Conservation (phyloP, 2,797 vertebrate species). For the Oryzias sinensis region DNA sequence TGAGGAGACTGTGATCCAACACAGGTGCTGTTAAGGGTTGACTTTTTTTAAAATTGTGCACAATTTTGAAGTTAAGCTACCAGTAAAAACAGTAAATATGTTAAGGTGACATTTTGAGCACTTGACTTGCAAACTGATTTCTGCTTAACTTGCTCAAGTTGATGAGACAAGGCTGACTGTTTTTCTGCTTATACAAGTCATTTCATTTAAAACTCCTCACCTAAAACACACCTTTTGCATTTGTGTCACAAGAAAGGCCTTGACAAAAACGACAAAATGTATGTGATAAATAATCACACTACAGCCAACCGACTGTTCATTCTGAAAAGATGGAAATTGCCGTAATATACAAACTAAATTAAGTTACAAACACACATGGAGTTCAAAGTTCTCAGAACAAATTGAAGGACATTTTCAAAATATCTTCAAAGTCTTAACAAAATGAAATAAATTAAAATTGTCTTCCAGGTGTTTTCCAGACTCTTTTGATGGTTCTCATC, state of each 20-base stretch:
- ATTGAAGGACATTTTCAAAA: conserved; percentile 55
- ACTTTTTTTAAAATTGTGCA: conserved; percentile 62
- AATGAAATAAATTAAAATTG: conserved; percentile 69
- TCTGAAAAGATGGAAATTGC: conserved; percentile 50
- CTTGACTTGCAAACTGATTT: conserved; percentile 42
- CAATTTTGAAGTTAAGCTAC: conserved; percentile 35
- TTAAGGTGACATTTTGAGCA: conserved; percentile 52
- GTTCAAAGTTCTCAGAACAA: conserved; percentile 60
- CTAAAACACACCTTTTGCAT: conserved; percentile 57
- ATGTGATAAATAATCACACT: conserved; percentile 66
- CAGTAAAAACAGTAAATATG: conserved; percentile 52
- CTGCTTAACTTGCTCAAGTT: conserved; percentile 53
- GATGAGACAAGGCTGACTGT: conserved; percentile 43
- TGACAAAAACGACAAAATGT: conserved; percentile 40
- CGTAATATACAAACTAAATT: conserved; percentile 71
- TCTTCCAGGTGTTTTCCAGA: conserved; percentile 62
- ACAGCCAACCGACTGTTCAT: conserved; percentile 54
- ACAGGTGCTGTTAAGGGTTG: conserved; percentile 45
- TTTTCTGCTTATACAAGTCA: conserved; percentile 38
- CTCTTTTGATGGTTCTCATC: conserved; percentile 34
- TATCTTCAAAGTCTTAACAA: conserved; percentile 64
- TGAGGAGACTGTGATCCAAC: conserved; percentile 42
- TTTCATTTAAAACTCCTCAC: conserved; percentile 36
- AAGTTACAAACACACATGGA: conserved; percentile 53
- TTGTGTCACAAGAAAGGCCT: conserved; percentile 57